phyloP scores from a whole-genome alignment of 2,888 invertebrate species.

The Pyrochroa serraticornis region DNA sequence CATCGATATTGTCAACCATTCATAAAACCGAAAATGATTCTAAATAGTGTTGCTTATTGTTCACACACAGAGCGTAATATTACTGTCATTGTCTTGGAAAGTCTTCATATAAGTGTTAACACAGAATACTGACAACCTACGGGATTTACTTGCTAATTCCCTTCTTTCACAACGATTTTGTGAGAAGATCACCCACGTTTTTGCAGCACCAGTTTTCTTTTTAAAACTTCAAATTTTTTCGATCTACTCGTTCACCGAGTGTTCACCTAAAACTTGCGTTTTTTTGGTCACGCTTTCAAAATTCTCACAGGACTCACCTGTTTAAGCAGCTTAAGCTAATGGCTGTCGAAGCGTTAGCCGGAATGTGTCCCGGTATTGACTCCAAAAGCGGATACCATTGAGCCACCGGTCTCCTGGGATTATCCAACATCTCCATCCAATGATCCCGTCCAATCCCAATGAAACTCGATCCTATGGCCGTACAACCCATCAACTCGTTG shows the following conservation, averaged over 20 bases:
- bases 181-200: background rate
- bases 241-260: background rate
- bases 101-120: conserved; percentile 16
- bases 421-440: conserved; percentile 86
- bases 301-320: conserved; percentile 60
- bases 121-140: conserved; percentile 23
- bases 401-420: conserved; percentile 80
- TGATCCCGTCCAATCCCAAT: conserved; percentile 81
- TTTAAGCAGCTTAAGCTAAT: conserved; percentile 72
- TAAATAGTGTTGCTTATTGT: conserved; percentile 24
- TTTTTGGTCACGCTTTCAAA: background rate
- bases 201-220: conserved; percentile 19
- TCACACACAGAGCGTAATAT: conserved; percentile 24
- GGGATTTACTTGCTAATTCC: conserved; percentile 12
- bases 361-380: conserved; percentile 69
- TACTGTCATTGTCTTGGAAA: conserved; percentile 6
- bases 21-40: conserved; percentile 18
- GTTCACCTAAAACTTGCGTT: conserved; percentile 5
- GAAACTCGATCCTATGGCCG: conserved; percentile 77
- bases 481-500: conserved; percentile 86
- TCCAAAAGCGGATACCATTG: conserved; percentile 84
- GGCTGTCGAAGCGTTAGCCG: conserved; percentile 54
- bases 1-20: conserved; percentile 23
- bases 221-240: background rate
- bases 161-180: conserved; percentile 1